A percentile compares a stretch with the other conserved stretches of the same genome.
phyloP scores from a whole-genome alignment of 2,888 invertebrate genomes.

The Microplitis deprimator region DNA sequence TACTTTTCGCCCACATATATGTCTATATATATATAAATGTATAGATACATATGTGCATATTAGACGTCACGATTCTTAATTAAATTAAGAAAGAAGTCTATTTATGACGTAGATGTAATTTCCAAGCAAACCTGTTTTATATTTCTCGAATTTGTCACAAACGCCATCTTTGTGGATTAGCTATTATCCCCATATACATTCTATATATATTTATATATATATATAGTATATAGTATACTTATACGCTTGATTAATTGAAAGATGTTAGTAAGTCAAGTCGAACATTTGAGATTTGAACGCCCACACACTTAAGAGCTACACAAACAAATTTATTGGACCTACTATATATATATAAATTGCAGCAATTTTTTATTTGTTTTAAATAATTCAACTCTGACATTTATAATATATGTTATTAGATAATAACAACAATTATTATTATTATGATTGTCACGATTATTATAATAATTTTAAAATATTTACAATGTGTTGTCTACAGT shows the following conservation, averaged over 20 bases:
- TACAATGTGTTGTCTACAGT: not conserved
- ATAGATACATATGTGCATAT: not conserved
- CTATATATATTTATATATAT: not conserved
- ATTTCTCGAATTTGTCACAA: not conserved
- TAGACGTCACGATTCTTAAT: not conserved
- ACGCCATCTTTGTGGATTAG: not conserved
- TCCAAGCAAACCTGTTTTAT: conserved; percentile 23
- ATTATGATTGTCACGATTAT: not conserved
- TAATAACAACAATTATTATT: not conserved
- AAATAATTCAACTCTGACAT: not conserved
- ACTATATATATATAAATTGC: not conserved
- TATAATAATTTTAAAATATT: not conserved
- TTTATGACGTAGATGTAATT: conserved; percentile 23
- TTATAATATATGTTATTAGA: not conserved
- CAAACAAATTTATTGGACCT: conserved; percentile 18
- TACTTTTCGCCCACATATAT: conserved; percentile 5
- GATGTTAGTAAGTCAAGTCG: not conserved
- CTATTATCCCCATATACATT: not conserved
- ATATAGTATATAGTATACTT: not conserved
- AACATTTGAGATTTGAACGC: conserved; percentile 33
- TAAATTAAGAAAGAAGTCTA: not conserved
- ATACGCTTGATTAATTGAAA: conserved; percentile 12
- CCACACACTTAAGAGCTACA: conserved; percentile 30
- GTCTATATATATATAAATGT: not conserved
- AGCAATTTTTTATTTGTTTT: not conserved